Base-by-base conservation (phyloP, 2,797 vertebrate species). In the Chaetophractus vellerosus region DNA sequence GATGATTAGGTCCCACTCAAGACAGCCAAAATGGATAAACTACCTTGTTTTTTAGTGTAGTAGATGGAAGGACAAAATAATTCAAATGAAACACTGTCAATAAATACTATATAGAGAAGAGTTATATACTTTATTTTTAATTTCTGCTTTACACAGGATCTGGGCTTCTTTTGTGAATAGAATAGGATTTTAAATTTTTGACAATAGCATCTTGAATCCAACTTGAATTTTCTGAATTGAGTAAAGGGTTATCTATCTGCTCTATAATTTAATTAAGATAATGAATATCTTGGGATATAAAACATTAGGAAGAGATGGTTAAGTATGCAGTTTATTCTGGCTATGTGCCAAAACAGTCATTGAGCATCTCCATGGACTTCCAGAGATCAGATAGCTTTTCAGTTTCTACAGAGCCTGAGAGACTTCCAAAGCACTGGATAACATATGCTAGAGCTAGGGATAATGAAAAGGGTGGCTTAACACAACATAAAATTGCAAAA, bases 331-430 rank as follows among this genome's bases (percentile, higher is more conserved):
- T 68, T 95, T 93, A 91, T 88, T 50, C 66, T 92, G 0, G 0
- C 75, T 84, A 59, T 78, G 12, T 87, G 63, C 61, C 89, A 96
- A 48, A 75, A 64, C 52, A 74, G 31, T 45, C 57, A 88, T 74
- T 28, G 82, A 64, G 9, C 52, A 48, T 91, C 19, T 93, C 50
- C 0, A 1, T 31, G 31, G 91, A 92, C 16, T 93, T 87, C 0
- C 24, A 72, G 38, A 68, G 64, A 92, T 69, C 52, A 93, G 52
- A 92, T 26, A 93, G n/a, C 12, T 93, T 95, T 93, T 93, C 24
- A 84, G 57, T 50, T 36, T 64, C 88, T 75, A 80, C 36, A 66
- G 36, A 48, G 33, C 68, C 36, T 38, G 69, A 74, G 57, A 93
- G 38, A 71, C 81, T 92, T 92, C 79, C 83, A 33, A 90, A 94